Evolutionary conservation across 2,113 vertebrate genomes (phyloP).

Genomic region (Chloropsis hardwickii): DNA sequence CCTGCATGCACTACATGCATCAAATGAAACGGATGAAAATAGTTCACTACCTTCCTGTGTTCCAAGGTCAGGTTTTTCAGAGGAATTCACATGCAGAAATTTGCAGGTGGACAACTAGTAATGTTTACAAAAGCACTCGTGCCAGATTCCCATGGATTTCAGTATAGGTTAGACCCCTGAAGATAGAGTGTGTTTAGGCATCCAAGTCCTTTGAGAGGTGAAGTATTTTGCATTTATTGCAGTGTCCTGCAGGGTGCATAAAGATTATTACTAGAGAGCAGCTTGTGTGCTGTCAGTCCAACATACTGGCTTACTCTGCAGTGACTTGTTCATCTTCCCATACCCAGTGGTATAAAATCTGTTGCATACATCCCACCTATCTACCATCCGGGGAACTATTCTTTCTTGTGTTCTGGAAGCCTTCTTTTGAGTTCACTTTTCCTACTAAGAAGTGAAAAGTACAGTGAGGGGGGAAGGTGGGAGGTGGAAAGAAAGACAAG

Average conservation of each 20-base stretch:
- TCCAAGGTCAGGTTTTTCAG: constrained; percentile 38
- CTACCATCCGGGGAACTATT: not conserved
- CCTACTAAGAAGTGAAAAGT: not conserved
- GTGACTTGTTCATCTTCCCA: constrained; percentile 26
- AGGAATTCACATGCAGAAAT: constrained; percentile 29
- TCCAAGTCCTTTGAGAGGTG: constrained; percentile 33
- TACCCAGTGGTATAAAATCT: constrained; percentile 14
- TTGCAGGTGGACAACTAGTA: constrained; percentile 41
- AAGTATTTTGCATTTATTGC: constrained; percentile 50
- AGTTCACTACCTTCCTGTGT: constrained; percentile 23
- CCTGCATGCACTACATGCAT: not conserved
- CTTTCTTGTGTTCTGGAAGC: not conserved
- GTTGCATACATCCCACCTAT: not conserved
- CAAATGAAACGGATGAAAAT: constrained; percentile 38
- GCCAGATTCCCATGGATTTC: constrained; percentile 57
- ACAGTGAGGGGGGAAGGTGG: too few species aligned
- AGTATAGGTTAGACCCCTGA: not conserved
- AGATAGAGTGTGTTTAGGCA: not conserved
- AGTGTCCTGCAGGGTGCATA: constrained; percentile 45
- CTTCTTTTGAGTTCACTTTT: not conserved
- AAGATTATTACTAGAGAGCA: not conserved
- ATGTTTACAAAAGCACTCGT: not conserved
- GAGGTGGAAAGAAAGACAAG: not conserved
- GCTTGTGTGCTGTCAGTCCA: constrained; percentile 9
- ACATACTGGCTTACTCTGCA: not conserved